Conservation (phyloP, 2,888 invertebrate genomes). For the Erebia ligea region DNA sequence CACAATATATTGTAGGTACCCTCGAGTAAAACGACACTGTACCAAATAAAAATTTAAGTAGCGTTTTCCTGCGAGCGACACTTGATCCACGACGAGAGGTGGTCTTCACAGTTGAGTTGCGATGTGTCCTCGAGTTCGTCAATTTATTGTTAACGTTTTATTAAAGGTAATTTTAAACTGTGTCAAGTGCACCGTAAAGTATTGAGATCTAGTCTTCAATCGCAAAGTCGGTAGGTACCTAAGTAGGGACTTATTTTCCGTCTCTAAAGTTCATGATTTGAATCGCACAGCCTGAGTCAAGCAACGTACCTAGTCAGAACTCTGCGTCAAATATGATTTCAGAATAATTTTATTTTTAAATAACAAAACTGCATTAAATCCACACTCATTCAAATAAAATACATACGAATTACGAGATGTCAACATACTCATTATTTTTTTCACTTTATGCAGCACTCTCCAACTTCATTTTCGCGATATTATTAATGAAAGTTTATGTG, state of each 20-base stretch:
- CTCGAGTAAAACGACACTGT: constrained; percentile 36
- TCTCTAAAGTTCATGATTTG: no score
- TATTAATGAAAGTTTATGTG: not conserved
- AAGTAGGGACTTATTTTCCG: no score
- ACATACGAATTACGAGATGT: not conserved
- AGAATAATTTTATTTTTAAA: not conserved
- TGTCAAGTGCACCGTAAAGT: constrained; percentile 17
- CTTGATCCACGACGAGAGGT: constrained; percentile 47
- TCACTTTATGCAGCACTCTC: constrained; percentile 1
- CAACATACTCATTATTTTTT: no score
- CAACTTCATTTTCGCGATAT: constrained; percentile 4
- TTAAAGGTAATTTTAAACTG: constrained; percentile 14
- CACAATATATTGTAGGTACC: not conserved
- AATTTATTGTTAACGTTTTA: constrained; percentile 33
- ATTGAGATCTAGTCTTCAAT: constrained; percentile 6
- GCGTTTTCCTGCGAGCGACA: constrained; percentile 46
- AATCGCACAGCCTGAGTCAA: no score
- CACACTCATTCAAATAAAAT: not conserved
- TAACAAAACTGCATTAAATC: not conserved
- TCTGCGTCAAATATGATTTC: no score
- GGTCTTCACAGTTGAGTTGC: constrained; percentile 48
- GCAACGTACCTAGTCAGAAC: no score
- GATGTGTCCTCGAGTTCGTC: constrained; percentile 47
- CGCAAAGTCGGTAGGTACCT: not conserved
- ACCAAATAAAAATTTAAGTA: constrained; percentile 43